Percentiles rank a stretch among this genome's conserved stretches.
These are phyloP conservation scores for Heterodera filipjevi DNA, from an alignment of 2,888 invertebrate species.

Conservation along the genomic window DNA sequence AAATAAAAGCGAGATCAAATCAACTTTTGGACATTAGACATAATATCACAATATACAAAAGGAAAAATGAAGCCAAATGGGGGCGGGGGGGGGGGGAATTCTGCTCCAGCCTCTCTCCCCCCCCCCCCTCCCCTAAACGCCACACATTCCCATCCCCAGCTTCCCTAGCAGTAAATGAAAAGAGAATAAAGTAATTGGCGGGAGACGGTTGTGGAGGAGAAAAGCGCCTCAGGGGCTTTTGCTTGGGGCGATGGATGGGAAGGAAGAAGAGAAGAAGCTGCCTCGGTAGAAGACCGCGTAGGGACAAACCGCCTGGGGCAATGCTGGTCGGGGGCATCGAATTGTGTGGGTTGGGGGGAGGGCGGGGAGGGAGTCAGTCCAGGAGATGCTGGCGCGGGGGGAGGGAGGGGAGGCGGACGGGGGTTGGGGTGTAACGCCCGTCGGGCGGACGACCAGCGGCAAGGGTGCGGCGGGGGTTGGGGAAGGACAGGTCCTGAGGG, in stretches of 20 bases:
- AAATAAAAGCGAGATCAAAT: not conserved
- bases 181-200: constrained; percentile 17
- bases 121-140: not conserved
- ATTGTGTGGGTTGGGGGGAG: constrained; percentile 2
- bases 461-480: not conserved
- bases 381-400: not conserved
- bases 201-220: not conserved
- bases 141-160: constrained; percentile 1
- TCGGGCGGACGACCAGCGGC: not conserved
- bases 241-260: not conserved
- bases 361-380: not conserved
- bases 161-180: constrained; percentile 9
- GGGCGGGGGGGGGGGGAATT: not conserved
- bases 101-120: no score
- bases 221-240: constrained; percentile 22
- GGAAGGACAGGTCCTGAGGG: constrained; percentile 29
- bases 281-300: not conserved
- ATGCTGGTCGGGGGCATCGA: not conserved
- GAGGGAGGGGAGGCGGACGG: not conserved
- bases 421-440: constrained; percentile 15
- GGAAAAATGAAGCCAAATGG: not conserved
- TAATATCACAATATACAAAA: not conserved
- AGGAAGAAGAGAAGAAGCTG: not conserved
- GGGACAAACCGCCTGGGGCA: constrained; percentile 19
- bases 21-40: not conserved